A percentile compares a stretch with the other conserved stretches of the same genome.
Evolutionary conservation across 2,888 invertebrate species (phyloP).

Genomic region (Bembecia ichneumoniformis): DNA sequence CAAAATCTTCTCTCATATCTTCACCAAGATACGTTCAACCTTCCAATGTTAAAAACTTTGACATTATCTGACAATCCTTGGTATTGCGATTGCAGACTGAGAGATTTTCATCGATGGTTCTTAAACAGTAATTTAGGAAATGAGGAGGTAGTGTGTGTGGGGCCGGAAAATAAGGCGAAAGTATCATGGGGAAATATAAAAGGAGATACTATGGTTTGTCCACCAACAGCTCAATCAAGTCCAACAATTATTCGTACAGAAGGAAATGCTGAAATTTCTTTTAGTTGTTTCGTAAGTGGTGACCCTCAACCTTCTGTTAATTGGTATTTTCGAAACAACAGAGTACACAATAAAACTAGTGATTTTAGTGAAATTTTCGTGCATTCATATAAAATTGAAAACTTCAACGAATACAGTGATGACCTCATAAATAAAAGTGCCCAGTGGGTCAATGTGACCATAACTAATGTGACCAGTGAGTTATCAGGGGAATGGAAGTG

Average conservation of each 20-base stretch:
- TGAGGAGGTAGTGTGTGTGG: slow-evolving; percentile 79
- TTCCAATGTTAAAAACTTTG: slow-evolving; percentile 79
- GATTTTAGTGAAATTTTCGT: slow-evolving; percentile 44
- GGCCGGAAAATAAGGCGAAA: slow-evolving; percentile 77
- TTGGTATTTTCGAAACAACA: slow-evolving; percentile 82
- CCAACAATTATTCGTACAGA: slow-evolving; percentile 78
- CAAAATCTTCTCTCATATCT: slow-evolving; percentile 84
- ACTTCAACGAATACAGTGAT: slow-evolving; percentile 49
- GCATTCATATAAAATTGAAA: slow-evolving; percentile 34
- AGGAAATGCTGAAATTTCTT: slow-evolving; percentile 84
- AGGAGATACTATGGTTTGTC: slow-evolving; percentile 84
- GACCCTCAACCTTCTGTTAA: slow-evolving; percentile 85
- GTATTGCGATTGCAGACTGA: slow-evolving; percentile 89
- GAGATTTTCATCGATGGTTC: slow-evolving; percentile 88
- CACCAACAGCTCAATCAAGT: slow-evolving; percentile 76
- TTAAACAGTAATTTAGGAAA: slow-evolving; percentile 82
- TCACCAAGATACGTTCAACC: slow-evolving; percentile 56
- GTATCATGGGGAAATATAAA: slow-evolving; percentile 82
- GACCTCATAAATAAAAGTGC: slow-evolving; percentile 63
- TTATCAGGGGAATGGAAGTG: slow-evolving; percentile 91
- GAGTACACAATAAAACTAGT: slow-evolving; percentile 41
- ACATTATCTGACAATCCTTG: slow-evolving; percentile 89
- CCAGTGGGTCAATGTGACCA: slow-evolving; percentile 85
- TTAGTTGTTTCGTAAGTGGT: slow-evolving; percentile 84
- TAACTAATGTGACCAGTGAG: slow-evolving; percentile 84